Conservation (phyloP, 1,140 invertebrate species). For the Bradynema listronoti region DNA sequence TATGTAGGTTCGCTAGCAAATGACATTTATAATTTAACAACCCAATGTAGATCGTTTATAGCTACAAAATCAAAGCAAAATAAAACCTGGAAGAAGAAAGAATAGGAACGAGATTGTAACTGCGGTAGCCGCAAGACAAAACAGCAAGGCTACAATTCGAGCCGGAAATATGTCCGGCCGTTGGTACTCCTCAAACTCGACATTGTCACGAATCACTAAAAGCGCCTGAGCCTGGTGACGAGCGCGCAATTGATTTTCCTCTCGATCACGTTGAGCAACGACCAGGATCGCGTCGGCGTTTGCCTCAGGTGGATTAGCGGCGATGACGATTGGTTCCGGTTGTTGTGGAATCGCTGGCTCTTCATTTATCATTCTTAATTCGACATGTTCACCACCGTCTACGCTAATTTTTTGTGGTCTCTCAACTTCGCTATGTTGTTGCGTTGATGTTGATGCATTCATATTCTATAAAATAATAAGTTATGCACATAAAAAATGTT, state of each 20-base stretch:
- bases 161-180: slow-evolving; percentile 67
- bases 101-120: slow-evolving; percentile 73
- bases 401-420: too few relatives aligned
- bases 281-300: slow-evolving; percentile 4
- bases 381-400: too few relatives aligned
- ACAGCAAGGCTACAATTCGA: slow-evolving; percentile 69
- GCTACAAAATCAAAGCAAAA: too few relatives aligned
- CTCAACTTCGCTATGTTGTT: too few relatives aligned
- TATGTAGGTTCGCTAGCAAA: too few relatives aligned
- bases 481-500: too few relatives aligned
- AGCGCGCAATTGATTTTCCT: slow-evolving; percentile 59
- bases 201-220: slow-evolving; percentile 57
- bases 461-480: too few relatives aligned
- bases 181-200: slow-evolving; percentile 41
- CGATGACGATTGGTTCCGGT: slow-evolving; percentile 16
- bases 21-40: too few relatives aligned
- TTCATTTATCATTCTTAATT: too few relatives aligned
- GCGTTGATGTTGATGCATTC: too few relatives aligned
- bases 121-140: slow-evolving; percentile 75
- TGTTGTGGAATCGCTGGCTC: neutral
- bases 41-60: too few relatives aligned
- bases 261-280: slow-evolving; percentile 7
- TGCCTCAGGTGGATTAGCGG: slow-evolving; percentile 21
- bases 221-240: slow-evolving; percentile 63
- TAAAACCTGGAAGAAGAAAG: slow-evolving; percentile 72